phyloP scores from a whole-genome alignment of 2,888 invertebrate genomes.

The Adela reaumurella region DNA sequence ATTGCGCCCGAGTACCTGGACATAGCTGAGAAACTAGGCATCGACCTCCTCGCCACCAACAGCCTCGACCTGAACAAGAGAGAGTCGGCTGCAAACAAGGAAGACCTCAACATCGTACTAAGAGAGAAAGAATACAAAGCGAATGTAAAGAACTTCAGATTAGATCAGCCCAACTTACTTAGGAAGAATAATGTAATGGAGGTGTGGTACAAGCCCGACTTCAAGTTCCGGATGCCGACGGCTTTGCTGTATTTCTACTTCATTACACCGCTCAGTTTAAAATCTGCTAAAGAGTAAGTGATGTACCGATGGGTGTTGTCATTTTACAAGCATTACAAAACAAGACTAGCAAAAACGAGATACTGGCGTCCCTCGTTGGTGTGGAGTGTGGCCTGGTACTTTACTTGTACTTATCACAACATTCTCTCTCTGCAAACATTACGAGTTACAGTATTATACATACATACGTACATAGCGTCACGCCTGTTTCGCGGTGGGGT shows the following conservation, averaged over 20 bases:
- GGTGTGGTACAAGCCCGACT: constrained; percentile 82
- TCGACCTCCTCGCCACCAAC: constrained; percentile 25
- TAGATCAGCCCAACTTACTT: constrained; percentile 41
- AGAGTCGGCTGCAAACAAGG: constrained; percentile 10
- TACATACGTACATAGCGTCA: no score
- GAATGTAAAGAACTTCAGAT: constrained; percentile 39
- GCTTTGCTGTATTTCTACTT: constrained; percentile 72
- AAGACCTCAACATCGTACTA: constrained; percentile 17
- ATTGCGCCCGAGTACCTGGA: constrained; percentile 18
- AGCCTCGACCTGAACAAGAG: constrained; percentile 34
- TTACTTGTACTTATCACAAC: no score
- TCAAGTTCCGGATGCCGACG: constrained; percentile 76
- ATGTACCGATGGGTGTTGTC: no score
- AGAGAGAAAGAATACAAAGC: constrained; percentile 32
- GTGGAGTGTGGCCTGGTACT: no score
- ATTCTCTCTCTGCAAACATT: no score
- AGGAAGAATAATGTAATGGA: constrained; percentile 55
- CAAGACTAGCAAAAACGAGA: no score
- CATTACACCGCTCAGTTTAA: constrained; percentile 62
- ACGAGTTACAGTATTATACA: no score
- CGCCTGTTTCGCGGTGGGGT: no score
- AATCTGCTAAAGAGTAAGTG: constrained; percentile 64
- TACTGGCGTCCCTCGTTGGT: no score
- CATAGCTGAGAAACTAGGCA: constrained; percentile 20
- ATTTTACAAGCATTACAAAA: no score